phyloP scores from a whole-genome alignment of 2,888 invertebrate genomes.

The Plutella xylostella region DNA sequence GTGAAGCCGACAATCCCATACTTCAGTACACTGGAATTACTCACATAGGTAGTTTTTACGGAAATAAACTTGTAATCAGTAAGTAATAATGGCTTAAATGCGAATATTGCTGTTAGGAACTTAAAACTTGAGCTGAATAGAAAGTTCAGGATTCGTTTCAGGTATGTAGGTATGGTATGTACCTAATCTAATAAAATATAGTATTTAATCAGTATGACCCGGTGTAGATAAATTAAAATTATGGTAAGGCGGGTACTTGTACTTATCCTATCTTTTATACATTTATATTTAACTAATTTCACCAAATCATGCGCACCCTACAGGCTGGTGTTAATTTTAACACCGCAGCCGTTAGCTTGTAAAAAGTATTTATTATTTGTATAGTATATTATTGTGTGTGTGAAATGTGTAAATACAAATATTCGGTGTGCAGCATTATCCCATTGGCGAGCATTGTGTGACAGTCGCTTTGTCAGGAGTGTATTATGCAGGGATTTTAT shows the following conservation, averaged over 20 bases:
- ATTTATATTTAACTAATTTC: background rate
- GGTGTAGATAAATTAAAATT: background rate
- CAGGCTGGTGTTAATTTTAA: constrained; percentile 49
- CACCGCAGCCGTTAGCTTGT: constrained; percentile 48
- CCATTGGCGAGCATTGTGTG: constrained; percentile 21
- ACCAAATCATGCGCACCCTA: background rate
- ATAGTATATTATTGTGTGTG: constrained; percentile 60
- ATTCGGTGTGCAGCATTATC: constrained; percentile 40
- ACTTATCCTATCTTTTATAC: background rate
- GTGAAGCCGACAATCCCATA: too few species aligned
- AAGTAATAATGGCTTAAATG: too few species aligned
- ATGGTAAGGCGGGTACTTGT: background rate
- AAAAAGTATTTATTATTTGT: constrained; percentile 56
- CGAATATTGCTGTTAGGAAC: too few species aligned
- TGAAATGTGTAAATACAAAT: constrained; percentile 61
- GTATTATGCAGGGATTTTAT: constrained; percentile 28
- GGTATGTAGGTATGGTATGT: background rate
- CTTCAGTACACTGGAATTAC: too few species aligned
- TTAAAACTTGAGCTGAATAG: too few species aligned
- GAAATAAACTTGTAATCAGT: too few species aligned
- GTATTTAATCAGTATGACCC: background rate
- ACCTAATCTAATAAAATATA: background rate
- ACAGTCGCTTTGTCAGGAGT: constrained; percentile 33
- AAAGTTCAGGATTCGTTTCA: background rate
- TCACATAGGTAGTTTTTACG: too few species aligned